A percentile compares a stretch with the other conserved stretches of the same genome.
phyloP scores from a whole-genome alignment of 2,888 invertebrate species.

The Volucella inanis region DNA sequence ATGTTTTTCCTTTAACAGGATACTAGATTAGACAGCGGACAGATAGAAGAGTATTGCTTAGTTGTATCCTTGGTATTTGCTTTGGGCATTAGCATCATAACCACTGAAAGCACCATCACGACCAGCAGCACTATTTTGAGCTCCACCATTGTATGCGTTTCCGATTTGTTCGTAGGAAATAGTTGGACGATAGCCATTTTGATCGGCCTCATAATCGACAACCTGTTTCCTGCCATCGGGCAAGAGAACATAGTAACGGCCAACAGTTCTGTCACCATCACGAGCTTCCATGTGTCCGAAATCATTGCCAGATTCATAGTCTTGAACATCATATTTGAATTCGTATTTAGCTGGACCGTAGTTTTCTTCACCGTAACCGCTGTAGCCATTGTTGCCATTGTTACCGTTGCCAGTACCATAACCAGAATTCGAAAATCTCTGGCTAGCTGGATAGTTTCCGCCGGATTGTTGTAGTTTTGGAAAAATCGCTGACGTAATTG shows the following conservation, averaged over 20 bases:
- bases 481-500: conserved; percentile 84
- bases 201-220: conserved; percentile 88
- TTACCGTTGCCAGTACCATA: conserved; percentile 50
- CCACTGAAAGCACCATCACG: conserved; percentile 72
- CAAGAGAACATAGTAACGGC: conserved; percentile 87
- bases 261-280: conserved; percentile 86
- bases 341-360: conserved; percentile 88
- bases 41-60: conserved; percentile 76
- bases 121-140: conserved; percentile 73
- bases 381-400: conserved; percentile 61
- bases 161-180: conserved; percentile 87
- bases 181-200: conserved; percentile 87
- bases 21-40: conserved; percentile 77
- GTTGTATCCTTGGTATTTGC: conserved; percentile 80
- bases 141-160: conserved; percentile 78
- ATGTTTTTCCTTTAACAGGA: conserved; percentile 61
- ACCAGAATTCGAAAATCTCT: conserved; percentile 55
- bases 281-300: conserved; percentile 88
- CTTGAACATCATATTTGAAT: conserved; percentile 88
- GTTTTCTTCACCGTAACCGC: conserved; percentile 80
- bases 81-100: conserved; percentile 73
- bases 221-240: conserved; percentile 89
- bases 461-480: conserved; percentile 79
- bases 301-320: conserved; percentile 86
- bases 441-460: conserved; percentile 58